phyloP scores from a whole-genome alignment of 2,888 invertebrate genomes.

The Drosophila koepferae region DNA sequence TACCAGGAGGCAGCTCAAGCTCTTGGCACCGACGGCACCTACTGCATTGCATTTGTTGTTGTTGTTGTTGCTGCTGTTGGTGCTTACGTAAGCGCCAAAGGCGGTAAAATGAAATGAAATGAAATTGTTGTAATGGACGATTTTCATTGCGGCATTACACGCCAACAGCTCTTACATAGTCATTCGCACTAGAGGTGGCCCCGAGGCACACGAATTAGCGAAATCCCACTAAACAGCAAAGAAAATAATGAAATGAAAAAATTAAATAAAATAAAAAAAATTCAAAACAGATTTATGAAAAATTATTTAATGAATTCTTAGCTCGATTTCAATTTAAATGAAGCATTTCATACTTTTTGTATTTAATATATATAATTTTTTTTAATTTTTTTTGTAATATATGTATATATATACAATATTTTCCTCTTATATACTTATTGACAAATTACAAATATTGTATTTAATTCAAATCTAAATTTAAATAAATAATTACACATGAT shows the following conservation, averaged over 20 bases:
- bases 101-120: slow-evolving; percentile 79
- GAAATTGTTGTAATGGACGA: slow-evolving; percentile 80
- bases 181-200: slow-evolving; percentile 46
- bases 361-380: no score
- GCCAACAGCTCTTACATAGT: slow-evolving; percentile 54
- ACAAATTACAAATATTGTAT: no score
- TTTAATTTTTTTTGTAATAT: no score
- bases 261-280: neutral
- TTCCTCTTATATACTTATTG: no score
- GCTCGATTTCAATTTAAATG: no score
- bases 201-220: neutral
- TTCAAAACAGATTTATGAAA: neutral
- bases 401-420: no score
- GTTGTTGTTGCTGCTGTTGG: slow-evolving; percentile 34
- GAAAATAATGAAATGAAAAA: no score
- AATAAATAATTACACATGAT: no score
- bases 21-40: slow-evolving; percentile 59
- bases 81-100: slow-evolving; percentile 76
- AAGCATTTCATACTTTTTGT: no score
- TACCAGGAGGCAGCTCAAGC: slow-evolving; percentile 41
- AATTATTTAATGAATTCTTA: no score
- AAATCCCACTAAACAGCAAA: neutral
- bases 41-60: slow-evolving; percentile 49
- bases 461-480: no score
- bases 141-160: slow-evolving; percentile 78